Conservation (phyloP, 2,113 vertebrate species). For the Caranx melampygus region DNA sequence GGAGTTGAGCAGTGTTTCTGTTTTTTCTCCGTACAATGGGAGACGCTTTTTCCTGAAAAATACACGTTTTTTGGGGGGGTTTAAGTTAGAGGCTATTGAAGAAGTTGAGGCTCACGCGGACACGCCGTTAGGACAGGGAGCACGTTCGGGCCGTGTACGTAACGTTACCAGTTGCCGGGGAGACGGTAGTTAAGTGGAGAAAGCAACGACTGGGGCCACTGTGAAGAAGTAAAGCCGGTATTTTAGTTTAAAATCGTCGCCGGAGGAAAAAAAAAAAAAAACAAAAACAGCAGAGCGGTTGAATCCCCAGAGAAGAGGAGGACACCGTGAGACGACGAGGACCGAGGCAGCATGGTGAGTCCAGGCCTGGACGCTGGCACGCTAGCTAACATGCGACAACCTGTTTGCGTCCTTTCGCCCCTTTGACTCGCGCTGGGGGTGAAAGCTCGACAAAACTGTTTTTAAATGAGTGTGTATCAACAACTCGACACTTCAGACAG, state of each 20-base stretch:
- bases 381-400: slow-evolving; percentile 70
- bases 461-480: no score
- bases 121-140: slow-evolving; percentile 10
- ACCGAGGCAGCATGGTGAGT: slow-evolving; percentile 80
- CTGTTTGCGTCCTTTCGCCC: slow-evolving; percentile 63
- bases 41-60: neutral
- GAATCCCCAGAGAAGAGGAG: neutral
- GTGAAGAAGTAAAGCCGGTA: neutral
- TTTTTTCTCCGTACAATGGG: neutral
- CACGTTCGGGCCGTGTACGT: slow-evolving; percentile 11
- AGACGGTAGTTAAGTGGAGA: slow-evolving; percentile 40
- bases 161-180: slow-evolving; percentile 38
- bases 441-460: neutral
- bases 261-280: neutral
- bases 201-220: slow-evolving; percentile 5
- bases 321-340: slow-evolving; percentile 22
- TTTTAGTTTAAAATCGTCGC: slow-evolving; percentile 3
- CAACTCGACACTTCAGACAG: neutral
- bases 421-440: slow-evolving; percentile 7
- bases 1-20: neutral
- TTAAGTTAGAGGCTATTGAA: neutral
- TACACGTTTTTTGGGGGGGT: neutral
- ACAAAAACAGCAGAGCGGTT: neutral
- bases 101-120: slow-evolving; percentile 15
- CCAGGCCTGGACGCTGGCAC: slow-evolving; percentile 52